phyloP scores from a whole-genome alignment of 1,140 invertebrate species.

The Scaptomyza pallida region DNA sequence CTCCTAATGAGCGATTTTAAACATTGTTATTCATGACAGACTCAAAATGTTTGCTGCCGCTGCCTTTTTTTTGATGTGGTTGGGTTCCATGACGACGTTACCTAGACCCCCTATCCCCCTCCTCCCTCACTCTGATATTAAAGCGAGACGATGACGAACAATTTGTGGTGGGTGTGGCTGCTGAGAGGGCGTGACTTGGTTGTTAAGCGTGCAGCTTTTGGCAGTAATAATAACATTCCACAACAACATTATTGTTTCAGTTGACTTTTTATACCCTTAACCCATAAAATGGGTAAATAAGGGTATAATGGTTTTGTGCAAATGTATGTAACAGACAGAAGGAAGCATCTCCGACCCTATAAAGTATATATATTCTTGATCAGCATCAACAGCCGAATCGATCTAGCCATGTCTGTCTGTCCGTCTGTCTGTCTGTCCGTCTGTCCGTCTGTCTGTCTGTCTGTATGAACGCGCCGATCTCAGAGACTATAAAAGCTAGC shows the following conservation, averaged over 20 bases:
- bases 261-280: neutral
- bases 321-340: too few species aligned
- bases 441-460: too few species aligned
- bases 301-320: too few species aligned
- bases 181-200: conserved; percentile 64
- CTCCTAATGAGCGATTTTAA: conserved; percentile 80
- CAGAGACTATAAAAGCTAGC: too few species aligned
- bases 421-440: too few species aligned
- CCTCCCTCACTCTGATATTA: conserved; percentile 1
- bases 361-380: too few species aligned
- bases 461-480: too few species aligned
- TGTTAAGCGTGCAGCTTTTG: conserved; percentile 52
- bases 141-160: conserved; percentile 40
- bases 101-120: conserved; percentile 9
- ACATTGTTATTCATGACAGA: conserved; percentile 68
- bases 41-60: conserved; percentile 26
- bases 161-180: conserved; percentile 61
- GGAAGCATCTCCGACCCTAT: too few species aligned
- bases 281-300: too few species aligned
- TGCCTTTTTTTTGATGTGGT: conserved; percentile 76
- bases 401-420: too few species aligned
- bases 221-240: conserved; percentile 35
- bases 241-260: neutral
- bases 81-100: conserved; percentile 42
- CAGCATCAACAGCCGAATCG: too few species aligned